phyloP scores from a whole-genome alignment of 2,797 vertebrate species.

The Euthynnus affinis region DNA sequence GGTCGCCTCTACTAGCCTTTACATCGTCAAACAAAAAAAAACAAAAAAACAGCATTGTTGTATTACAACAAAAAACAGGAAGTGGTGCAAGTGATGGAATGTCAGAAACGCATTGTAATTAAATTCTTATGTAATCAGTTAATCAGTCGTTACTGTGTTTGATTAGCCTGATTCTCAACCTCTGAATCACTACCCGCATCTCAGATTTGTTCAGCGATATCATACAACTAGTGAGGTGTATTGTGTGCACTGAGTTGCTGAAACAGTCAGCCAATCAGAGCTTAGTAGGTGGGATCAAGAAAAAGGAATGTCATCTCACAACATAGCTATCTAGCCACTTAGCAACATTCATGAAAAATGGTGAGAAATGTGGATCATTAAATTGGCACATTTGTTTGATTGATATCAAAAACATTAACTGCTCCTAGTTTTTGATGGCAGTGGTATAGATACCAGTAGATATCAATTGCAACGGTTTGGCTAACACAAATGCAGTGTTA shows the following conservation, averaged over 20 bases:
- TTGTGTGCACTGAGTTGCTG: too few species aligned
- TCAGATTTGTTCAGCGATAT: background rate
- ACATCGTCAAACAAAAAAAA: background rate
- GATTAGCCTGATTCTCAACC: background rate
- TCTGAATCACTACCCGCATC: background rate
- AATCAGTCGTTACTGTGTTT: background rate
- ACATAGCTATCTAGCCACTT: background rate
- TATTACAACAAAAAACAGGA: background rate
- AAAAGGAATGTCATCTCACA: background rate
- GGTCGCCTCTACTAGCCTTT: constrained; percentile 2
- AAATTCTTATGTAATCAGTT: background rate
- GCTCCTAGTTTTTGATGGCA: too few species aligned
- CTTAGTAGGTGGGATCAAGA: background rate
- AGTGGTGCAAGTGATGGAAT: background rate
- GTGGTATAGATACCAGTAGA: too few species aligned
- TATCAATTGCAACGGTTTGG: too few species aligned
- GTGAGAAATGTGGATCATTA: background rate
- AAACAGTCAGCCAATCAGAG: background rate
- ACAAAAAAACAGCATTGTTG: background rate
- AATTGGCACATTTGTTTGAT: too few species aligned
- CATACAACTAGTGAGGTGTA: background rate
- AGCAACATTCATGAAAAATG: background rate
- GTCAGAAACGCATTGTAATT: background rate
- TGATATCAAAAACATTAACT: background rate
- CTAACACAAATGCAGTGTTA: too few species aligned